Evolutionary conservation across 2,888 invertebrate species (phyloP).

Genomic region (Xestia c-nigrum): DNA sequence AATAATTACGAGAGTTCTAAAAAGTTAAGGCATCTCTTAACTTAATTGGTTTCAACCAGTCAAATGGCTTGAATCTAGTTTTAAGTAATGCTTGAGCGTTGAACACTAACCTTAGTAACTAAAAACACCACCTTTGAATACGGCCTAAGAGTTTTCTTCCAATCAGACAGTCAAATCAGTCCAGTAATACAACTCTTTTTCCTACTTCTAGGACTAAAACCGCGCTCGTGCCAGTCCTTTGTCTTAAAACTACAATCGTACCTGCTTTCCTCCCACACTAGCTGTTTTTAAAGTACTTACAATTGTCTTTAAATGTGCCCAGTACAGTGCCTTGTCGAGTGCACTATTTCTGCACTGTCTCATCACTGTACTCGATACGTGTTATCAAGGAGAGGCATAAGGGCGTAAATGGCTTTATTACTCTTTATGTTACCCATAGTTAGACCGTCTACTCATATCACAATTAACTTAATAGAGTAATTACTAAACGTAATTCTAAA

Average conservation of each 20-base stretch:
- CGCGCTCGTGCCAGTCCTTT: background rate
- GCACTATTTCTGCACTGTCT: background rate
- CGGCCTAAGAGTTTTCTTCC: background rate
- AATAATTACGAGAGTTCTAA: background rate
- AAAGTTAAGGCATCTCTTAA: background rate
- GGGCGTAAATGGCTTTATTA: background rate
- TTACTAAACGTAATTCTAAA: constrained; percentile 29
- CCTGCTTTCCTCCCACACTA: constrained; percentile 21
- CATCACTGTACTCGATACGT: background rate
- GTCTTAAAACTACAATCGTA: constrained; percentile 2
- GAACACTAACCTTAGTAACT: too few relatives aligned
- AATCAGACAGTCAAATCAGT: background rate
- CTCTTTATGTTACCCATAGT: background rate
- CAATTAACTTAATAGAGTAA: constrained; percentile 31
- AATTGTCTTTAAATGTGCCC: background rate
- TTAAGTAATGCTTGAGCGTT: background rate
- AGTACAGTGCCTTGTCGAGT: background rate
- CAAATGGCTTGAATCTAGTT: background rate
- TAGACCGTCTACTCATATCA: background rate
- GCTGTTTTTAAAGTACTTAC: constrained; percentile 7
- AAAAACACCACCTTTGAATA: too few relatives aligned
- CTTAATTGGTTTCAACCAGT: background rate
- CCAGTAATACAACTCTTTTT: background rate
- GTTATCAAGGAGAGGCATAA: background rate
- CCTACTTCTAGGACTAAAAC: background rate